phyloP scores from a whole-genome alignment of 1,140 invertebrate genomes.

The Drosophila serrata region DNA sequence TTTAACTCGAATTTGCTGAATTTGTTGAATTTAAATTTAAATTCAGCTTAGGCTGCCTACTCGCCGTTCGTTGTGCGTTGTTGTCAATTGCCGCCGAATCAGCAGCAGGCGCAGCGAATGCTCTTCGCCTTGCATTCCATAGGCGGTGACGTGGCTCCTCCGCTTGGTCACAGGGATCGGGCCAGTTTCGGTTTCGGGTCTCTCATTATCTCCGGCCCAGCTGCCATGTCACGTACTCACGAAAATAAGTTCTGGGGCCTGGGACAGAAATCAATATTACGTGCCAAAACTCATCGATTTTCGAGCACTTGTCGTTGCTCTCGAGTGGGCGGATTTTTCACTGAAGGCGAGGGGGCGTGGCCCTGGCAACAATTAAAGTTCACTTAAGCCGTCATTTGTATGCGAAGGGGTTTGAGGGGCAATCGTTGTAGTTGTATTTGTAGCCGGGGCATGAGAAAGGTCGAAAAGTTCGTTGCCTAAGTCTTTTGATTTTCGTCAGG shows the following conservation, averaged over 20 bases:
- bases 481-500: constrained; percentile 64
- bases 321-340: constrained; percentile 18
- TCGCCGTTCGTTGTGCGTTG: constrained; percentile 20
- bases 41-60: constrained; percentile 45
- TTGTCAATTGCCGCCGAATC: constrained; percentile 21
- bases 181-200: constrained; percentile 8
- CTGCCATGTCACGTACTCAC: constrained; percentile 51
- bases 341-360: constrained; percentile 31
- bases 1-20: constrained; percentile 77
- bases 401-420: constrained; percentile 14
- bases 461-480: constrained; percentile 74
- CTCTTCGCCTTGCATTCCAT: constrained; percentile 75
- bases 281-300: constrained; percentile 47
- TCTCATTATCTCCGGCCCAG: constrained; percentile 35
- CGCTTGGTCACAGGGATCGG: constrained; percentile 2
- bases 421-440: not conserved
- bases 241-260: constrained; percentile 47
- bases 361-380: constrained; percentile 50
- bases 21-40: constrained; percentile 65
- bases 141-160: constrained; percentile 58
- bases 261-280: constrained; percentile 42
- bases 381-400: constrained; percentile 47
- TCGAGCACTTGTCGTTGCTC: constrained; percentile 2
- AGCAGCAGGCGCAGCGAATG: constrained; percentile 65
- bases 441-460: constrained; percentile 46